These are phyloP conservation scores for Papilio xuthus DNA, from an alignment of 1,140 invertebrate genomes.

Conservation along the genomic window DNA sequence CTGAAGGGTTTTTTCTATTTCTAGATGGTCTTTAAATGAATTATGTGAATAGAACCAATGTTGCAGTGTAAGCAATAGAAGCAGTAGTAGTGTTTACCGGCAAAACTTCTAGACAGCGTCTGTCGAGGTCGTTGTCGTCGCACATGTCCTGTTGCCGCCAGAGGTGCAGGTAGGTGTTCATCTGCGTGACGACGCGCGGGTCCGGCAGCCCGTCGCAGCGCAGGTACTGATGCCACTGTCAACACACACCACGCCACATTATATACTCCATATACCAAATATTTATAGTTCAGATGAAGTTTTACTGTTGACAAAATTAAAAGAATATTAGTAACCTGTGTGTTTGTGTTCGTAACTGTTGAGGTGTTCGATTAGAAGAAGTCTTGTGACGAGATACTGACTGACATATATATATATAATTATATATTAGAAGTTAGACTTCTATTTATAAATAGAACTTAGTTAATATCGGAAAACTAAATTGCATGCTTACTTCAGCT, in stretches of 20 bases:
- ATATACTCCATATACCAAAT: no score
- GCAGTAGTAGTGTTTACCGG: constrained; percentile 58
- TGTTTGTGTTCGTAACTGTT: no score
- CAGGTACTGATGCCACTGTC: constrained; percentile 85
- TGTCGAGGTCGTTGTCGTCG: constrained; percentile 75
- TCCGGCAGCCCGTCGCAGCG: constrained; percentile 85
- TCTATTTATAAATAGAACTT: background rate
- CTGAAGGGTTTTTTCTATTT: no score
- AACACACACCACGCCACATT: constrained; percentile 10
- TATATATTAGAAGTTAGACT: no score
- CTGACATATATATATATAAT: no score
- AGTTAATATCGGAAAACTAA: background rate
- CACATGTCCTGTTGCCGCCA: constrained; percentile 80
- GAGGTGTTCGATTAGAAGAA: no score
- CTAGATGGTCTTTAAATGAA: no score
- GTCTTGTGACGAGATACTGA: no score
- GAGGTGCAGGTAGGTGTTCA: constrained; percentile 85
- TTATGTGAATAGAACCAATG: background rate
- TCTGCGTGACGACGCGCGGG: constrained; percentile 81
- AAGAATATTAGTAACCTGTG: no score
- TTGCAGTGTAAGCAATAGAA: background rate
- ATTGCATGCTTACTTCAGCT: constrained; percentile 55
- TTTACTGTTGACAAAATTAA: no score
- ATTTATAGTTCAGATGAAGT: no score
- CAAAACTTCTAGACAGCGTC: constrained; percentile 70